Conservation (phyloP, 1,140 invertebrate species). For the Leguminivora glycinivorella region DNA sequence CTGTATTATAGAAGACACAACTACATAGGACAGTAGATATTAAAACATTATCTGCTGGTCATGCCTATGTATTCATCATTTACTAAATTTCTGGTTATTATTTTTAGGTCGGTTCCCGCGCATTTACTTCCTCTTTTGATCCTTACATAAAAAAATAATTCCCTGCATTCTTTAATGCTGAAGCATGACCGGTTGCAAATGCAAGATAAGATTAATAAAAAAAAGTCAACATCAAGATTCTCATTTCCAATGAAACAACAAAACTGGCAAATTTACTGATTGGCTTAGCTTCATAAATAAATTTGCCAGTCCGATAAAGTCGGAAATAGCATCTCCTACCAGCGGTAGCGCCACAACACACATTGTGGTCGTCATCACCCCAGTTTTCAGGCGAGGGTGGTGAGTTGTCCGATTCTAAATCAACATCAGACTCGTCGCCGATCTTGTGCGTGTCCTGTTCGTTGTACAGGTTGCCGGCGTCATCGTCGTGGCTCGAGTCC, state of each 20-base stretch:
- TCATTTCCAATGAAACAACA: neutral
- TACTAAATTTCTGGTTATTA: too few relatives aligned
- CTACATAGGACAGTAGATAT: too few relatives aligned
- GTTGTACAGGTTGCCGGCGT: neutral
- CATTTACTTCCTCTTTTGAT: too few relatives aligned
- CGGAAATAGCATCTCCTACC: neutral
- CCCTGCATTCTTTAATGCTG: too few relatives aligned
- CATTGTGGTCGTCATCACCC: constrained; percentile 3
- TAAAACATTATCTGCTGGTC: too few relatives aligned
- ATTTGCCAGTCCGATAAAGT: neutral
- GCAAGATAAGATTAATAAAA: too few relatives aligned
- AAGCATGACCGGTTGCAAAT: too few relatives aligned
- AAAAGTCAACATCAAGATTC: neutral
- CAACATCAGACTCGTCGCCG: neutral
- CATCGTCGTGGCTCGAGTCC: neutral
- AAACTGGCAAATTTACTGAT: neutral
- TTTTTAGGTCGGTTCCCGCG: too few relatives aligned
- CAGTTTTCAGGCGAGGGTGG: neutral
- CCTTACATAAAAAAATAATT: too few relatives aligned
- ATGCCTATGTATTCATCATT: too few relatives aligned
- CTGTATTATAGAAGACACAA: too few relatives aligned
- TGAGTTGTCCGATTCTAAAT: neutral
- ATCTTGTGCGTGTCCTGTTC: constrained; percentile 5
- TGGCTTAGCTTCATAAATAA: neutral
- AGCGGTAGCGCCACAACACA: neutral